A percentile compares a stretch with the other conserved stretches of the same genome.
Conservation (phyloP, 2,113 vertebrate species). For the Melanotaenia duboulayi region DNA sequence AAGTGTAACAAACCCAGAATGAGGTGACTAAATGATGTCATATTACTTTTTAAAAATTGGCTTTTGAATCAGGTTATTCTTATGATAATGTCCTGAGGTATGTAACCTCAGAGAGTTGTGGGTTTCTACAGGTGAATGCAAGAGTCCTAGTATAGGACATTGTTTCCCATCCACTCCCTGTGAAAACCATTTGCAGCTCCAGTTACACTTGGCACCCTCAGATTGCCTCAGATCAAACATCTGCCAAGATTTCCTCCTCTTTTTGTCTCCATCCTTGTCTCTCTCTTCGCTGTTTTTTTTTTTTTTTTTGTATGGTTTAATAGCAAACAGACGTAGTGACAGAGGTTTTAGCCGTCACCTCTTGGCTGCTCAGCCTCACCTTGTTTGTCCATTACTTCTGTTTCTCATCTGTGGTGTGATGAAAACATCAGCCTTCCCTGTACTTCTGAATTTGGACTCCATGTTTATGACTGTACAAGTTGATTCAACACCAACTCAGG, state of each 20-base stretch:
- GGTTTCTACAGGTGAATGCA: constrained; percentile 46
- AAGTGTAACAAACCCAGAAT: constrained; percentile 1
- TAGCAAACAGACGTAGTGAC: constrained; percentile 57
- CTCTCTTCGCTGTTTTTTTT: constrained; percentile 5
- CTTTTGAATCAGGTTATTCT: constrained; percentile 17
- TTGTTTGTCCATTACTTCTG: constrained; percentile 67
- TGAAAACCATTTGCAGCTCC: constrained; percentile 75
- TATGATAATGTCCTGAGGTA: constrained; percentile 30
- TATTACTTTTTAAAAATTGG: neutral
- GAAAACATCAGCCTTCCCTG: constrained; percentile 40
- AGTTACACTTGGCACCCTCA: constrained; percentile 54
- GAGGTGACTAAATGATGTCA: neutral
- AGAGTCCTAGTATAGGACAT: constrained; percentile 53
- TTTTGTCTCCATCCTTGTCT: constrained; percentile 32
- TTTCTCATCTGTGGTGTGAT: constrained; percentile 47
- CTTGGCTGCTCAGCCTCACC: constrained; percentile 46
- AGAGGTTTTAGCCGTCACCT: constrained; percentile 65
- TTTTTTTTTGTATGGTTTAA: constrained; percentile 50
- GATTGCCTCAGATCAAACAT: constrained; percentile 48
- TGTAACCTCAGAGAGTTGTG: constrained; percentile 18
- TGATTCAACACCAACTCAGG: neutral
- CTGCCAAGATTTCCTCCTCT: constrained; percentile 58
- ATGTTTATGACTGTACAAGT: constrained; percentile 28
- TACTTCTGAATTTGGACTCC: constrained; percentile 16
- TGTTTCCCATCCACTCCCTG: constrained; percentile 70